These are phyloP conservation scores for Apaloderma vittatum DNA, from an alignment of 2,113 vertebrate species.

Conservation along the genomic window DNA sequence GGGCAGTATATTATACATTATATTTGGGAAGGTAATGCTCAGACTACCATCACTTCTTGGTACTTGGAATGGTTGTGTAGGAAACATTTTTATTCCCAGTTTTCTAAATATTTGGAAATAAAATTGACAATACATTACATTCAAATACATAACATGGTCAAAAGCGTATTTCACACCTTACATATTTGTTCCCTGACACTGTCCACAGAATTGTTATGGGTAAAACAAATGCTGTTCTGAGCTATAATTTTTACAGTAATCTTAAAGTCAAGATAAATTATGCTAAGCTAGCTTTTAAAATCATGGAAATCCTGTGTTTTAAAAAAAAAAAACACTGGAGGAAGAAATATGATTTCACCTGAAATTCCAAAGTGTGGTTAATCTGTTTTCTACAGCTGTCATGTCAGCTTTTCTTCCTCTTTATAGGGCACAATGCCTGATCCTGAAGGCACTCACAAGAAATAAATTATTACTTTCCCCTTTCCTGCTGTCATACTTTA, in stretches of 20 bases:
- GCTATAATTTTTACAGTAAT: not conserved
- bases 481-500: not conserved
- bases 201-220: not conserved
- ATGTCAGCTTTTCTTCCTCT: not conserved
- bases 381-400: not conserved
- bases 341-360: not conserved
- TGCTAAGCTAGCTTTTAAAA: not conserved
- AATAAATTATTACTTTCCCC: not conserved
- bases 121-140: not conserved
- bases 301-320: not conserved
- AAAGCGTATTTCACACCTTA: not conserved
- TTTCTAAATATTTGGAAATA: not conserved
- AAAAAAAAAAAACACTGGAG: not conserved
- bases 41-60: not conserved
- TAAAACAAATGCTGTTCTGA: not conserved
- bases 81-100: not conserved
- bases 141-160: not conserved
- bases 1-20: not conserved
- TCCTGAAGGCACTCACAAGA: not conserved
- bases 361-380: not conserved
- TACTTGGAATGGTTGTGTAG: not conserved
- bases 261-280: not conserved
- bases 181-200: not conserved
- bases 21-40: not conserved
- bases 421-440: not conserved